Evolutionary conservation across 2,888 invertebrate genomes (phyloP), one percentile per base, ranked within the genome.

Genomic region (Listrodromus nycthemerus): DNA sequence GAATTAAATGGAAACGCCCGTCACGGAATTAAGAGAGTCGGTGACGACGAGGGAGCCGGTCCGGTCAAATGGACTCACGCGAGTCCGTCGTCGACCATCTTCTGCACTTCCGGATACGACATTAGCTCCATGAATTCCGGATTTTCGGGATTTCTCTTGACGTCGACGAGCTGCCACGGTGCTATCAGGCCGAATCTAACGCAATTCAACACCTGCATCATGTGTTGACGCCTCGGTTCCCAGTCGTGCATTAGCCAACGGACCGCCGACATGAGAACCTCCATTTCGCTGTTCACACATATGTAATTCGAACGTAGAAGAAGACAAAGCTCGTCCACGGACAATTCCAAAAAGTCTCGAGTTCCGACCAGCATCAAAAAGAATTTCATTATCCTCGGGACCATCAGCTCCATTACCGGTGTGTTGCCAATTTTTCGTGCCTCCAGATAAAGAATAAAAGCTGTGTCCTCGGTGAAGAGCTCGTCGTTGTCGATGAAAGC

Each of bases 21-120:
- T n/a, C n/a, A n/a, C n/a, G n/a, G n/a, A n/a, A n/a, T n/a, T n/a
- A n/a, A n/a, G n/a, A n/a, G n/a, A n/a, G n/a, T n/a, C n/a, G n/a
- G n/a, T n/a, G n/a, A n/a, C n/a, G n/a, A n/a, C n/a, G n/a, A n/a
- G n/a, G n/a, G n/a, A n/a, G n/a, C n/a, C n/a, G n/a, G n/a, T n/a
- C n/a, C n/a, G n/a, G n/a, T n/a, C n/a, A n/a, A 76, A 58, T 48
- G 37, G 24, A 94, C 95, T 95, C 93, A 97, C 97, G 97, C 96
- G 33, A 97, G 94, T 30, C 97, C 97, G 90, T 97, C 96, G 89
- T 97, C 96, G 21, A 97, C 95, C 95, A 97, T 96, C 90, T 96
- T 96, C 88, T 96, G 96, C 21, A 97, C 95, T 85, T 95, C 95
- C 0, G 95, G 94, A 86, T 95, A 95, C 77, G 95, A 95, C 78